Evolutionary conservation across 2,888 invertebrate species (phyloP), one percentile per base, ranked within the genome.

Genomic region (Chymomyza procnemis): DNA sequence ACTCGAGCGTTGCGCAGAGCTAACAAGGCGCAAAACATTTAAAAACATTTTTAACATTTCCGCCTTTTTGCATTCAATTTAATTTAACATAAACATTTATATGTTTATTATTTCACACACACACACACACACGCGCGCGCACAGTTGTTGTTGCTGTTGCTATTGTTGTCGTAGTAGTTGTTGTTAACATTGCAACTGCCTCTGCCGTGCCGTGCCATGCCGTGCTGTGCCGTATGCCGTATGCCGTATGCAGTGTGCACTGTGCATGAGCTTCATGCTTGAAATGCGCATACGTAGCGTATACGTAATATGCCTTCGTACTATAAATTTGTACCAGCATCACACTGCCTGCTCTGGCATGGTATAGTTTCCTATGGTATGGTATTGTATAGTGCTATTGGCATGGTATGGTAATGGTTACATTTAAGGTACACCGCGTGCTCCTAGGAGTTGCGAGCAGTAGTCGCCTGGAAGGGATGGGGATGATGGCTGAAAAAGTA

Each of bases 21-120:
- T 69, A 85, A 79, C 85, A 83, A 66, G 79, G 84, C 84, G 85
- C 71, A 80, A 76, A 83, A 68, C 74, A 76, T 80, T 85, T 63
- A 78, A 54, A 26, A 78, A 76, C 69, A 78, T 83, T 82, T 85
- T 79, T 76, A 81, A 83, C 84, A 85, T 85, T 83, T 83, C 81
- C 85, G 80, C 83, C 74, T 79, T 79, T 74, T 78, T 84, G 85
- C 79, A 73, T 84, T 83, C 84, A 84, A 82, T 84, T 82, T 82
- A 81, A 82, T 82, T 84, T 82, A 76, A 82, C 85, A 84, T 80
- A 80, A 84, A 81, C 86, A 85, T 85, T 85, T 85, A 78, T 80
- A 81, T 80, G 76, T 79, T 78, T 76, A 73, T 83, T 80, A 80
- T 80, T 76, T 67, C 59, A 59, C 70, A 67, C 68, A 68, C 78